Base-by-base conservation (phyloP, 2,797 vertebrate genomes). In the Chrysocyon brachyurus region DNA sequence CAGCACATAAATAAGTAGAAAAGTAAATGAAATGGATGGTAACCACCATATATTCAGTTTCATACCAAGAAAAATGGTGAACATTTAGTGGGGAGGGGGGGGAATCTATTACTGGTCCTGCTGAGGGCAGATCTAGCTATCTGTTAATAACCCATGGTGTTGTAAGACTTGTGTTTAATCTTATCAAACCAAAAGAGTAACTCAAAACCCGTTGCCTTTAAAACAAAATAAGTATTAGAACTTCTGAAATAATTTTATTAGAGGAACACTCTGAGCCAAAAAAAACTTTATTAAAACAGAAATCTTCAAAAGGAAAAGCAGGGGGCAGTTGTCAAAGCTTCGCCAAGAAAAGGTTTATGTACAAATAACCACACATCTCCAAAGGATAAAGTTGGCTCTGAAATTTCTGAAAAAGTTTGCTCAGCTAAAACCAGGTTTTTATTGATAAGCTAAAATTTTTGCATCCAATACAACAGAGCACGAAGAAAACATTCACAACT, bases 261-360 rank as follows among this genome's bases (percentile, higher is more conserved):
- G 31, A 93, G 24, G 52, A 95, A 96, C 26, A 94, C 57, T 82
- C 16, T 79, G 22, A 83, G 77, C 49, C 15, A 54, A 91, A 96
- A 96, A 75, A 86, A 61, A 54, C 49, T 40, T 46, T 93, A 49
- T 70, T 90, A 84, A 93, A 83, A 83, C 59, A 96, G 46, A 96
- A 75, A 94, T 61, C 31, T 94, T 91, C 61, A 92, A 92, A 96
- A 82, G 54, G 52, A 92, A 79, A 75, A 52, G 24, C 46, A 14
- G 5, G 1, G 8, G 17, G n/a, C 22, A 15, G 64, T 22, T 31
- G 40, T 16, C 56, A 52, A 49, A 79, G 59, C 63, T 61, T 86
- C 33, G 24, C 70, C 46, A 85, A 86, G 9, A 24, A 96, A 92
- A 86, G 21, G 52, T 57, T 70, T 87, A 52, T 77, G 77, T 83